Evolutionary conservation across 2,797 vertebrate genomes (phyloP), one percentile per base, ranked within the genome.

Genomic region (Onychomys leucogaster): DNA sequence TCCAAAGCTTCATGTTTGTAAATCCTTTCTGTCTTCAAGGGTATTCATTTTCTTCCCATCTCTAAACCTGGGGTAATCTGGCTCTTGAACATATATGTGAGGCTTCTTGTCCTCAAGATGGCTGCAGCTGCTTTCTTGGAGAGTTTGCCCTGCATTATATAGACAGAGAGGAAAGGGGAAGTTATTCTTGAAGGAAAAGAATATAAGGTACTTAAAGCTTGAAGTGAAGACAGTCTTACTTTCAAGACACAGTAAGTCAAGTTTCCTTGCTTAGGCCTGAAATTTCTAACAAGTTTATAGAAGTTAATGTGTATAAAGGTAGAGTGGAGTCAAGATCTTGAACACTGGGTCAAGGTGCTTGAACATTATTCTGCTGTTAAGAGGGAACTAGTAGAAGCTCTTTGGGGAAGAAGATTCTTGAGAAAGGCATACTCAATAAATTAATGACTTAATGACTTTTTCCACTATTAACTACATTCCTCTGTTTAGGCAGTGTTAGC

Each of bases 251-350:
- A 86, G 61, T 73, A 32, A 67, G 27, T 87, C 13, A 5, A 67
- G 71, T 93, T 92, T 67, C 46, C 17, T 46, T 32, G 11, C n/a
- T 29, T 78, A 43, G 92, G 57, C 69, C 43, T 84, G 77, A 89
- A 76, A 52, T 94, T 97, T 89, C 95, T 94, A 76, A 52, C 59
- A 69, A 86, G 52, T 43, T 96, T 90, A 61, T 49, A 87, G 34
- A 92, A 43, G 78, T 65, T 84, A 89, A 61, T 83, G 49, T 81
- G 27, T 41, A 78, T 19, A 83, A 49, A 91, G 29, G 67, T 32
- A 2, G 37, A 67, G 37, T 82, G 32, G 21, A 4, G 17, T 34
- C 55, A 92, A 94, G 78, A 90, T 37, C 49, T 83, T 84, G n/a
- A 77, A 78, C 17, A 80, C 52, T 90, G 43, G 8, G 16, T 84